Evolutionary conservation across 2,113 vertebrate genomes (phyloP), one percentile per base, ranked within the genome.

Genomic region (Callionymus lyra): DNA sequence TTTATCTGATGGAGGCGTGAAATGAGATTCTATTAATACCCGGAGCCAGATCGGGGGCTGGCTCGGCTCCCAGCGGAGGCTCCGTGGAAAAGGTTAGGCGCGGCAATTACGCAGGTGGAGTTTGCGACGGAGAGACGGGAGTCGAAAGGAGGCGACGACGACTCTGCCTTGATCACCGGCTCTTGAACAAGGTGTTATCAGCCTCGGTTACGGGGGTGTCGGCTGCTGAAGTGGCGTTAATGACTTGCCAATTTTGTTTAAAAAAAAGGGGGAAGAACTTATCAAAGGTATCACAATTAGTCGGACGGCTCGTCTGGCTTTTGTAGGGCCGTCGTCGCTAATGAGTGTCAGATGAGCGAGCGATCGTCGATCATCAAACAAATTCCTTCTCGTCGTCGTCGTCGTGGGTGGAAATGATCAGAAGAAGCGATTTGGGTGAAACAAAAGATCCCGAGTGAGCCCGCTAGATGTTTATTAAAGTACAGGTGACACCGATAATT

Each of bases 51-150:
- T 73, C 72, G 78, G 76, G 50, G 68, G 68, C 65, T 73, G 75
- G 68, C 62, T 70, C 81, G 70, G 73, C 74, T 77, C 73, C 77
- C 74, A 59, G 54, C 21, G 73, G 80, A 80, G 77, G 80, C 72
- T 71, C 72, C 52, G 40, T 68, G 80, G 81, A 82, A 86, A 86
- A 85, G 84, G 84, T 87, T 84, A 87, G 80, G 79, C 76, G 67
- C 79, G 51, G 82, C 81, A 86, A 87, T 86, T 86, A 85, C 72
- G 76, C 84, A 82, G 83, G 82, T 87, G 83, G 72, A 68, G 72
- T 62, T n/a, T 72, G 77, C 75, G 71, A 72, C 77, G 58, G 65
- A 76, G 65, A 76, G 75, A 70, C 60, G 66, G 67, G 68, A 72
- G 68, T 59, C 60, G 76, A 68, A 65, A 71, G 78, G 72, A 66